Evolutionary conservation across 2,113 vertebrate genomes (phyloP).

Genomic region (Columba janthina): DNA sequence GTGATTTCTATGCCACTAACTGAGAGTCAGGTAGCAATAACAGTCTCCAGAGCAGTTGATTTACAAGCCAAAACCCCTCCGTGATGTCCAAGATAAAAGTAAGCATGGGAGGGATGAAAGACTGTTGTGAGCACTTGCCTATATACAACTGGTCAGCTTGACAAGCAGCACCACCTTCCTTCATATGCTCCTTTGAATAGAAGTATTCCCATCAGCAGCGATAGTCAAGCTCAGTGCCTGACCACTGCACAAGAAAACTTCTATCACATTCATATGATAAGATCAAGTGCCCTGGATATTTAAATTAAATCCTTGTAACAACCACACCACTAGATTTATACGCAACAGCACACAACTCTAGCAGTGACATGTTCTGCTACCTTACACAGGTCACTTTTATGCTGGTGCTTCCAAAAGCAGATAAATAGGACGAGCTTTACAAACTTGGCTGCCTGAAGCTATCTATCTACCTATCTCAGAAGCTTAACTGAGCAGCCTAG

Average conservation of each 20-base stretch:
- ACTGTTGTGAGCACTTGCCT: fast-evolving
- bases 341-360: not conserved
- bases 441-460: not conserved
- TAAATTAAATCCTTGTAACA: not conserved
- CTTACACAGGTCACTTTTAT: not conserved
- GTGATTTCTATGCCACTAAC: not conserved
- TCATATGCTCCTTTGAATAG: not conserved
- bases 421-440: not conserved
- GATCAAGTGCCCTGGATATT: not conserved
- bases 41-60: not conserved
- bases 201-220: not conserved
- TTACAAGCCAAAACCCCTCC: not conserved
- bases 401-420: not conserved
- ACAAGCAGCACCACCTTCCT: not conserved
- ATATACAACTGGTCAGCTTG: fast-evolving
- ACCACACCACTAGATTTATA: not conserved
- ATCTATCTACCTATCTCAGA: not conserved
- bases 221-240: not conserved
- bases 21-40: not conserved
- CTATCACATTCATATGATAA: not conserved
- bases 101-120: not conserved
- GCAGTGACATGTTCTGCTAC: fast-evolving
- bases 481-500: not conserved
- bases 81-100: not conserved
- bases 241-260: not conserved